A percentile compares a stretch with the other conserved stretches of the same genome.
Conservation (phyloP, 1,140 invertebrate genomes). For the Scaptodrosophila lebanonensis region DNA sequence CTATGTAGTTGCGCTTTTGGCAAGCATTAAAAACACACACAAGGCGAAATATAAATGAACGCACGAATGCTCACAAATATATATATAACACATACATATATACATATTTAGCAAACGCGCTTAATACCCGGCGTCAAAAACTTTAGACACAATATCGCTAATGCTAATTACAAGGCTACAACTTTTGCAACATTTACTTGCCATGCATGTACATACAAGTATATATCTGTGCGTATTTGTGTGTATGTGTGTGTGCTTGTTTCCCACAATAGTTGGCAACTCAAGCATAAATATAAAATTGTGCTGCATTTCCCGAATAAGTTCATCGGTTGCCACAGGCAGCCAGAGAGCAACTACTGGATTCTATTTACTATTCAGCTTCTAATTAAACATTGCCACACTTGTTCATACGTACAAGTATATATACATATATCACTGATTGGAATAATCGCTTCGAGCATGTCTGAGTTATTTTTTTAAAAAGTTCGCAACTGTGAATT, state of each 20-base stretch:
- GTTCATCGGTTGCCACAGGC: conserved; percentile 18
- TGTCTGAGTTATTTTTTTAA: too few species aligned
- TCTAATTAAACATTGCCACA: conserved; percentile 37
- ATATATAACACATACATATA: neutral
- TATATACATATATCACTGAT: neutral
- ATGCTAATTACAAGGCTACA: conserved; percentile 74
- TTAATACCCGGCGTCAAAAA: conserved; percentile 57
- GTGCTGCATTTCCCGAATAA: conserved; percentile 52
- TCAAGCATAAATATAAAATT: conserved; percentile 64
- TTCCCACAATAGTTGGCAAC: conserved; percentile 59
- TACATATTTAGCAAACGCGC: conserved; percentile 36
- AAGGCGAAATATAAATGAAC: too few species aligned
- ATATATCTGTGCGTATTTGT: conserved; percentile 20
- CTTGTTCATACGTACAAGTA: conserved; percentile 1
- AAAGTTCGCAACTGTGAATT: too few species aligned
- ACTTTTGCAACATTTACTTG: conserved; percentile 57
- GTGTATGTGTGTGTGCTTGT: conserved; percentile 27
- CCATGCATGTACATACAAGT: conserved; percentile 4
- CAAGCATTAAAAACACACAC: conserved; percentile 9
- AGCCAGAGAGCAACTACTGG: neutral
- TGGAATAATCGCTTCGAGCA: too few species aligned
- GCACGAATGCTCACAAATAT: neutral
- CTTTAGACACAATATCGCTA: conserved; percentile 74
- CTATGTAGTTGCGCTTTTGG: conserved; percentile 15
- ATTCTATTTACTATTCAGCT: conserved; percentile 1